These are phyloP conservation scores for Carettochelys insculpta DNA, from an alignment of 2,113 vertebrate species.

Conservation along the genomic window DNA sequence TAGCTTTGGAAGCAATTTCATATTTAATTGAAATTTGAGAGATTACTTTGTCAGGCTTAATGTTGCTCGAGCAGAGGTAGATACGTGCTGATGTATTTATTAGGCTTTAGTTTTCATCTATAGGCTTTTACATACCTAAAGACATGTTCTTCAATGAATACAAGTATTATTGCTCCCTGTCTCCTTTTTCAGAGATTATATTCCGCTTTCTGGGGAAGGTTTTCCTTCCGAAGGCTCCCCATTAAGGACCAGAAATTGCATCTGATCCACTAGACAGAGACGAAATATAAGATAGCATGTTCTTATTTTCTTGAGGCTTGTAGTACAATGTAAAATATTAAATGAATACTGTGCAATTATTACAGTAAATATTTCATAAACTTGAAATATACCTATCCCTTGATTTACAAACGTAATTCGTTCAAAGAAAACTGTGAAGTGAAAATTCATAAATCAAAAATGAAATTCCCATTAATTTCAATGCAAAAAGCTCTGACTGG, in stretches of 20 bases:
- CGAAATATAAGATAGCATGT: neutral
- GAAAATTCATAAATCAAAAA: too few relatives aligned
- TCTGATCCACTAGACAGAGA: fast-evolving
- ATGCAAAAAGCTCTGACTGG: too few relatives aligned
- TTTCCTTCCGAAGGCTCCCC: neutral
- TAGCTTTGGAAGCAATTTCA: neutral
- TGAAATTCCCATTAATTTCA: too few relatives aligned
- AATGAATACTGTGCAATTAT: neutral
- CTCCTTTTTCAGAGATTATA: neutral
- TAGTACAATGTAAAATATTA: neutral
- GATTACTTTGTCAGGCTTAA: neutral
- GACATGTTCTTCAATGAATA: neutral
- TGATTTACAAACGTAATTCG: too few relatives aligned
- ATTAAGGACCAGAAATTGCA: neutral
- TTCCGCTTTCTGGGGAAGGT: neutral
- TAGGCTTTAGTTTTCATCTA: neutral
- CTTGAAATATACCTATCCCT: neutral
- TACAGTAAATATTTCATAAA: neutral
- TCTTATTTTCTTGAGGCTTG: neutral
- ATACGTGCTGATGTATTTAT: fast-evolving
- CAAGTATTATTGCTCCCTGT: neutral
- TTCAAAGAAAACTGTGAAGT: too few relatives aligned
- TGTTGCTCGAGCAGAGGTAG: neutral
- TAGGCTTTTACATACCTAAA: neutral
- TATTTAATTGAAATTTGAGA: neutral